Evolutionary conservation across 1,140 invertebrate species (phyloP).

Genomic region (Cotesia glomerata): DNA sequence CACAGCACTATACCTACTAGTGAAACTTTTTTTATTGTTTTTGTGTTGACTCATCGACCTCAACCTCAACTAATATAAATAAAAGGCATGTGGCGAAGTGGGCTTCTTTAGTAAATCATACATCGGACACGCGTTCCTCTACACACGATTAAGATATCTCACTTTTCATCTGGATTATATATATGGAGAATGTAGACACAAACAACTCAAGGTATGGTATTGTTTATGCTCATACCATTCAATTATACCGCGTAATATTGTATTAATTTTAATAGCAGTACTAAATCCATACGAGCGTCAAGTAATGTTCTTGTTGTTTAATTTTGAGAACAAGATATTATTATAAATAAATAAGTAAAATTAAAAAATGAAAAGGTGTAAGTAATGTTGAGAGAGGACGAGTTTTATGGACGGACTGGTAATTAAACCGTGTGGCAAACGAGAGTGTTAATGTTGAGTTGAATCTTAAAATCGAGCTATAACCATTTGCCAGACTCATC

Average conservation of each 20-base stretch:
- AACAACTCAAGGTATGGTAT: no score
- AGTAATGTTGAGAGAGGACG: neutral
- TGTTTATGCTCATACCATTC: neutral
- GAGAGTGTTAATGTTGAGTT: constrained; percentile 6
- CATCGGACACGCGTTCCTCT: neutral
- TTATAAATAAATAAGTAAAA: neutral
- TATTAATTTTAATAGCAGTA: neutral
- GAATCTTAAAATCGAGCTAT: no score
- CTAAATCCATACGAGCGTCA: neutral
- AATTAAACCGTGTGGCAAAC: neutral
- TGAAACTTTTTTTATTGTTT: no score
- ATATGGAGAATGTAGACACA: neutral
- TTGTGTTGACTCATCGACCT: no score
- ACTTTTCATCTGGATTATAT: neutral
- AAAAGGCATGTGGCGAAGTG: neutral
- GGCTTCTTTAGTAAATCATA: constrained; percentile 11
- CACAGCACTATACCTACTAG: no score
- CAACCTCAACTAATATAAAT: no score
- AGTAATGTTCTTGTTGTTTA: no score
- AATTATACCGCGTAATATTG: neutral
- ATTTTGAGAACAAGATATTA: no score
- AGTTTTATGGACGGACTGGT: neutral
- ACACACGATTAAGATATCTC: constrained; percentile 1
- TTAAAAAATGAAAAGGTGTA: neutral
- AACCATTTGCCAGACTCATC: no score